Evolutionary conservation across 2,888 invertebrate species (phyloP), one percentile per base, ranked within the genome.

Genomic region (Spialia ferax): DNA sequence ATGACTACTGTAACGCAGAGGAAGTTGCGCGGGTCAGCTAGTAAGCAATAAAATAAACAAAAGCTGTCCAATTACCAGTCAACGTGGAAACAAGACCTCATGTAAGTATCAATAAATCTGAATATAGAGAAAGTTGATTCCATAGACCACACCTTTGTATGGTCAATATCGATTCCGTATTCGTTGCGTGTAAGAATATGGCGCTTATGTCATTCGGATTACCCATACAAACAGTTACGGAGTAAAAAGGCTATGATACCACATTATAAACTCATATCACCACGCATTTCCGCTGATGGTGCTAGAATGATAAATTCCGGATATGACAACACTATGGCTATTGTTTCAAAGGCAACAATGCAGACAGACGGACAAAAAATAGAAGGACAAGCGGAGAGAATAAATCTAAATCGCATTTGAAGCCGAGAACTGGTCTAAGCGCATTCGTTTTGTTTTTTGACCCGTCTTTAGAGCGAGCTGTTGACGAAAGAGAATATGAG

Each of bases 261-360:
- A 86, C 82, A 93, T 93, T 93, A 93, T 89, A 91, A 90, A 88
- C 89, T 79, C 93, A 89, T 93, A 92, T 88, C 87, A 83, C 84
- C 81, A 80, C 81, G 79, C 87, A 77, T 92, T 89, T 93, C 93
- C 93, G 92, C 81, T 79, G 91, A 92, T 93, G 93, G 91, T 86
- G 91, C 83, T 87, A 86, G 93, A 91, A 91, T 93, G 86, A 92
- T 90, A 88, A 91, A 89, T 86, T 87, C 89, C 88, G 91, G 91
- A 92, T 90, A 90, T 88, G 89, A 87, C 88, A 83, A 83, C 79
- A 84, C 86, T 78, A 78, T 74, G 75, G 80, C 92, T 81, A 93
- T 93, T 93, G 93, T 93, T 88, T 90, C 84, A 88, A 81, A 79
- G 77, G 75, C 78, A 87, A 93, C 92, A 92, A 93, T 93, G 86